These are phyloP conservation scores for Ginglymostoma cirratum DNA, from an alignment of 2,113 vertebrate species.

Conservation along the genomic window DNA sequence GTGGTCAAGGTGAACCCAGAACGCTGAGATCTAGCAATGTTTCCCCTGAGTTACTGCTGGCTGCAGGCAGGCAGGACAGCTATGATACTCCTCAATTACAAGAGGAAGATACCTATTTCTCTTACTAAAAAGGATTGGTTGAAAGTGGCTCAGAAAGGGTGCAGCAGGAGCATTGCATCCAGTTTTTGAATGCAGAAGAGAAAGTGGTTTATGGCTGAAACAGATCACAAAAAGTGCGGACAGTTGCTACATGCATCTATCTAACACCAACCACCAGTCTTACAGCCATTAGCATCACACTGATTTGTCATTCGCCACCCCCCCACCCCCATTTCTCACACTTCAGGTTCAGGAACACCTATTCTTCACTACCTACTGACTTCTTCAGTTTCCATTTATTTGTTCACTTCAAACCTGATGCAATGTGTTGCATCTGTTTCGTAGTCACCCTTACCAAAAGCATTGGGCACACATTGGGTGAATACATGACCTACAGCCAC, in stretches of 20 bases:
- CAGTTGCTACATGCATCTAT: not conserved
- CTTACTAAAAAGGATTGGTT: not conserved
- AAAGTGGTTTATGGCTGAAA: not conserved
- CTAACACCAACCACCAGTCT: not conserved
- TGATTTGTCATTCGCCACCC: not conserved
- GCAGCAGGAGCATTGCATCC: not conserved
- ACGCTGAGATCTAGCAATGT: not conserved
- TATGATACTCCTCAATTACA: not conserved
- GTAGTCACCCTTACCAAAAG: not conserved
- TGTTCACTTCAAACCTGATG: not conserved
- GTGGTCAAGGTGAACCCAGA: not conserved
- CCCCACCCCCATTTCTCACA: not conserved
- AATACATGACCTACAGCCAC: not conserved
- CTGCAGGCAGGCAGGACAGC: not conserved
- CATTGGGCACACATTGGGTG: not conserved
- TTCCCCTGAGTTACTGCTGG: not conserved
- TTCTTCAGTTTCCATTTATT: not conserved
- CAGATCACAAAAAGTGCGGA: not conserved
- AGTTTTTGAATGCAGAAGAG: not conserved
- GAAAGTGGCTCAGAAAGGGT: not conserved
- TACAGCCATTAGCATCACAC: not conserved
- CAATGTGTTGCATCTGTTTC: not conserved
- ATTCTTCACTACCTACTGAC: not conserved
- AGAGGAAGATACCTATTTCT: no score
- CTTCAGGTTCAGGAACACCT: not conserved